These are phyloP conservation scores for Aleiodes sp. DNA, from an alignment of 1,140 invertebrate genomes.

Conservation along the genomic window DNA sequence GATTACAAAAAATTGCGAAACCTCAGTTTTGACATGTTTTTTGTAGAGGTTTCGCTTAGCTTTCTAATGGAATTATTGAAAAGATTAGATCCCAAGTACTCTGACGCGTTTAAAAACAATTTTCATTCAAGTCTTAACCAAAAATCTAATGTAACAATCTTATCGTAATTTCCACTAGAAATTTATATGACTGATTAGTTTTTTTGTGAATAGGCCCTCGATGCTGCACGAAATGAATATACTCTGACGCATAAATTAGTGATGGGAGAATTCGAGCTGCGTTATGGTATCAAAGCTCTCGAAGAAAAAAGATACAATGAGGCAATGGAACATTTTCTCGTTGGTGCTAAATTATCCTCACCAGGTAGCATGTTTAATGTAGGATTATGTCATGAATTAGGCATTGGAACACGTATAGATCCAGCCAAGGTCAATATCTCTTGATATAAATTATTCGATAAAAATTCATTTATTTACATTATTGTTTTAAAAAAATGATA, in stretches of 20 bases:
- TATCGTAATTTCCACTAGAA: too few species aligned
- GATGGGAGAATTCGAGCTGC: constrained; percentile 58
- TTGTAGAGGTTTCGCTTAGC: too few species aligned
- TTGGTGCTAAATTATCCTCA: constrained; percentile 67
- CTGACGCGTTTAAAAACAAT: too few species aligned
- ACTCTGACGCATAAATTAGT: constrained; percentile 44
- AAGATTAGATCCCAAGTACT: too few species aligned
- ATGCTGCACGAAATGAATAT: constrained; percentile 49
- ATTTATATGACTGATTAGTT: neutral
- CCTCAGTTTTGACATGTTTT: too few species aligned
- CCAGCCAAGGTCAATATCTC: constrained; percentile 62
- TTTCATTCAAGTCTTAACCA: too few species aligned
- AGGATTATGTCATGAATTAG: constrained; percentile 71
- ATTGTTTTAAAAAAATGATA: neutral
- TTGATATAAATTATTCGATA: constrained; percentile 10
- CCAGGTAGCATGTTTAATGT: constrained; percentile 71
- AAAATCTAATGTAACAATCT: too few species aligned
- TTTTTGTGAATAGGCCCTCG: constrained; percentile 42
- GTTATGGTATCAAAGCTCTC: constrained; percentile 56
- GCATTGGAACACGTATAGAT: constrained; percentile 69
- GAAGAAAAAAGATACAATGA: constrained; percentile 53
- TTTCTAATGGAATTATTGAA: too few species aligned
- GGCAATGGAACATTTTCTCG: constrained; percentile 62
- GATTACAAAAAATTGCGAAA: too few species aligned
- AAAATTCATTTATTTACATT: constrained; percentile 3